Evolutionary conservation across 2,797 vertebrate species (phyloP).

Genomic region (Oceanodroma leucorhoa): DNA sequence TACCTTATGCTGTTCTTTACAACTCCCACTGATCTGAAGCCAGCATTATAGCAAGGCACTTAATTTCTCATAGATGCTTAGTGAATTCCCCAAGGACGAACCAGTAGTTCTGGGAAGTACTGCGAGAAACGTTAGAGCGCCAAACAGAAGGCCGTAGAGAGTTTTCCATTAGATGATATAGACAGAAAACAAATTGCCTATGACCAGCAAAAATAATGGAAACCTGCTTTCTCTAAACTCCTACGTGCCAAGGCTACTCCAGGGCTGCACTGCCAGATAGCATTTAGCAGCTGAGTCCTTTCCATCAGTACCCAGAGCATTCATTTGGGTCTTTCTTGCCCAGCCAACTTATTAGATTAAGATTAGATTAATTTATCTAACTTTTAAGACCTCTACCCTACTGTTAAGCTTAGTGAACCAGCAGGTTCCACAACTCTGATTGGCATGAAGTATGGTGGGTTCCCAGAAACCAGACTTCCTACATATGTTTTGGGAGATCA

Average conservation of each 20-base stretch:
- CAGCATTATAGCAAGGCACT: background rate
- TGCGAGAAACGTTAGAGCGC: background rate
- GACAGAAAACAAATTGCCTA: constrained; percentile 11
- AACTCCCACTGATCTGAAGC: background rate
- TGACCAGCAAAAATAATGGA: background rate
- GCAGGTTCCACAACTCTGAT: background rate
- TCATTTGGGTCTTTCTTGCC: background rate
- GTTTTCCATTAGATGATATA: background rate
- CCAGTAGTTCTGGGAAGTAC: background rate
- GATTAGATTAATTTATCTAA: constrained; percentile 12
- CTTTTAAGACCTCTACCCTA: background rate
- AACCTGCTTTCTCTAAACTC: background rate
- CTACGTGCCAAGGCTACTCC: background rate
- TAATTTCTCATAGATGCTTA: background rate
- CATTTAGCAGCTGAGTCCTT: background rate
- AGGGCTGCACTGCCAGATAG: background rate
- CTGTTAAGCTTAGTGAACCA: background rate
- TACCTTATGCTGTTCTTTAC: background rate
- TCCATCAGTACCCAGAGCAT: background rate
- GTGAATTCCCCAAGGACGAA: background rate
- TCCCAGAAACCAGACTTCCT: background rate
- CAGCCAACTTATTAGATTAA: background rate
- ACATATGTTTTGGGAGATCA: background rate
- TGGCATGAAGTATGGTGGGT: background rate
- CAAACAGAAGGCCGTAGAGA: background rate